Conservation (phyloP, 2,888 invertebrate genomes). For the Ametastegia equiseti region DNA sequence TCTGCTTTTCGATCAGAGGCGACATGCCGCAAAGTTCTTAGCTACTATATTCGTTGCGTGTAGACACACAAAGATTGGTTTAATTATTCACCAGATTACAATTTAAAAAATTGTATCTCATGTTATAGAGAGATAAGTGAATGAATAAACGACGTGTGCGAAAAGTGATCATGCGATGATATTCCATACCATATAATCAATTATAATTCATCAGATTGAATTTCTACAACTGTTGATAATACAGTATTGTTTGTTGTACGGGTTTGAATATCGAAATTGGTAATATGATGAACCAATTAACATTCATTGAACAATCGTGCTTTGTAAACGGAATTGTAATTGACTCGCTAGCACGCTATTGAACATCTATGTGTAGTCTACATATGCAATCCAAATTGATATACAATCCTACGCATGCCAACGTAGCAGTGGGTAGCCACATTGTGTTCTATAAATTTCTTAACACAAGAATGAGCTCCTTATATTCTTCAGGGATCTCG, state of each 20-base stretch:
- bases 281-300: not conserved
- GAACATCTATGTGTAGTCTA: too few relatives aligned
- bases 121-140: too few relatives aligned
- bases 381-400: not conserved
- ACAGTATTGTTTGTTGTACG: not conserved
- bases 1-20: not conserved
- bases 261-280: not conserved
- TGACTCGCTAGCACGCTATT: not conserved
- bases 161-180: too few relatives aligned
- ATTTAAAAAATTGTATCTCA: too few relatives aligned
- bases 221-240: not conserved
- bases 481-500: too few relatives aligned
- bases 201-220: not conserved
- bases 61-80: too few relatives aligned
- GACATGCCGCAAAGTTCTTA: not conserved
- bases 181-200: too few relatives aligned
- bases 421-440: not conserved
- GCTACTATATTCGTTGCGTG: not conserved
- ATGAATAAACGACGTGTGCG: too few relatives aligned
- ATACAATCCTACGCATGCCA: not conserved
- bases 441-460: not conserved
- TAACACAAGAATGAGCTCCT: not conserved
- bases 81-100: too few relatives aligned
- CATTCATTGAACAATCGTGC: not conserved
- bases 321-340: not conserved